Conservation (phyloP, 2,888 invertebrate species). For the Eupithecia subumbrata region DNA sequence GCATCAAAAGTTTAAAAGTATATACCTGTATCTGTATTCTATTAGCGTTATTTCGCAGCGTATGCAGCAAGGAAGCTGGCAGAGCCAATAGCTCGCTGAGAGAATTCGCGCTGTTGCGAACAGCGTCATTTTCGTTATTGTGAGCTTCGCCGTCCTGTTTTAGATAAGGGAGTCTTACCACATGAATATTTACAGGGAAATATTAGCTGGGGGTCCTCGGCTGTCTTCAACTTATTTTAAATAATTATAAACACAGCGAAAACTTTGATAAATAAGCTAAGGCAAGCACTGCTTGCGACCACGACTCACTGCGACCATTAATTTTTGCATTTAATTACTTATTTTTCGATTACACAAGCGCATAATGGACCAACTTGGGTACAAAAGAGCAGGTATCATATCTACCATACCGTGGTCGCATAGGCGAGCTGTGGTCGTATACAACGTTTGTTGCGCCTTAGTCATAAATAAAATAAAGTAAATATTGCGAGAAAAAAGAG, state of each 20-base stretch:
- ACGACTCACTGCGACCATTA: not conserved
- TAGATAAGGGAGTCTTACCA: conserved; percentile 41
- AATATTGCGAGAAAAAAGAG: not conserved
- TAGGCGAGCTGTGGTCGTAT: not conserved
- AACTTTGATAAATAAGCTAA: conserved; percentile 3
- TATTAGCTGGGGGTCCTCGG: conserved; percentile 7
- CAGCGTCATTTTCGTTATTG: conserved; percentile 81
- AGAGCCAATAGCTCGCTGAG: conserved; percentile 87
- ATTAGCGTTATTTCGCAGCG: conserved; percentile 66
- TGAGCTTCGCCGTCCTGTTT: conserved; percentile 51
- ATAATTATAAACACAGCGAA: conserved; percentile 8
- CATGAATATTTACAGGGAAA: conserved; percentile 22
- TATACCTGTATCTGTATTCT: conserved; percentile 71
- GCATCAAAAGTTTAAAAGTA: not conserved
- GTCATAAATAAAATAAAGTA: not conserved
- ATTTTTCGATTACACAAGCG: not conserved
- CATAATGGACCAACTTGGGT: not conserved
- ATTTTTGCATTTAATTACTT: not conserved
- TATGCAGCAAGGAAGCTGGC: conserved; percentile 78
- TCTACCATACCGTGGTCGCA: not conserved
- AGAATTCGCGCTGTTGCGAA: conserved; percentile 91
- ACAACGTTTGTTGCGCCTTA: not conserved
- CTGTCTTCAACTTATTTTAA: not conserved
- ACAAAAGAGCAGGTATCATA: not conserved
- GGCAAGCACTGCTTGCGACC: not conserved